These are phyloP conservation scores for Heptranchias perlo DNA, from an alignment of 2,113 vertebrate species.

Conservation along the genomic window DNA sequence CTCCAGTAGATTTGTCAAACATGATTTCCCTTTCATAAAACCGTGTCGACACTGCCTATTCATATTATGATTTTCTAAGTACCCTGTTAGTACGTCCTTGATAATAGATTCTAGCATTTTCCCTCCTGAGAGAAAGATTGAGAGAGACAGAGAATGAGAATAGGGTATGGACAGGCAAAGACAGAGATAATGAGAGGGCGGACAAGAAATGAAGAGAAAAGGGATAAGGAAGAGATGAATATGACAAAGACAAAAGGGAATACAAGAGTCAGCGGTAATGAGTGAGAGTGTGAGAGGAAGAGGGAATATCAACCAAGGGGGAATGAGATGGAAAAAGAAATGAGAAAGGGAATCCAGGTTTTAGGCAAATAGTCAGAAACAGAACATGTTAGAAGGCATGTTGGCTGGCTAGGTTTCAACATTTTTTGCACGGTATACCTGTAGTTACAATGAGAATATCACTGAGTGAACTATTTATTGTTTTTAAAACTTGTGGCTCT, in stretches of 20 bases:
- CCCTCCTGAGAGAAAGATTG: too few relatives aligned
- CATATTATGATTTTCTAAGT: too few relatives aligned
- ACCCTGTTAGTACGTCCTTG: too few relatives aligned
- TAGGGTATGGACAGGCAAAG: background rate
- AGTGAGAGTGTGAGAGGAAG: background rate
- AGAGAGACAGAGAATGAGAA: too few relatives aligned
- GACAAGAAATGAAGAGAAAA: background rate
- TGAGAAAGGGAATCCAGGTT: background rate
- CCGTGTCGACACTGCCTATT: too few relatives aligned
- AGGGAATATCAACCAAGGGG: too few relatives aligned
- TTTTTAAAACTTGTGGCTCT: background rate
- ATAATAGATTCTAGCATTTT: too few relatives aligned
- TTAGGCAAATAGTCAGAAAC: background rate
- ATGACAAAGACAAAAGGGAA: background rate
- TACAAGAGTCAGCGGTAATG: background rate
- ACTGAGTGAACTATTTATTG: background rate
- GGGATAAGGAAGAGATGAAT: background rate
- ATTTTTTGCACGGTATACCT: background rate
- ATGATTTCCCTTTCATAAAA: too few relatives aligned
- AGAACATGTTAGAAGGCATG: background rate
- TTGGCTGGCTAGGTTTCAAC: background rate
- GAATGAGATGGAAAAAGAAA: background rate
- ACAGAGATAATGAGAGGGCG: background rate
- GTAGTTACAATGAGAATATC: background rate
- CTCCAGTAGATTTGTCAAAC: too few relatives aligned